Evolutionary conservation across 2,888 invertebrate species (phyloP).

Genomic region (Endomychus coccineus): DNA sequence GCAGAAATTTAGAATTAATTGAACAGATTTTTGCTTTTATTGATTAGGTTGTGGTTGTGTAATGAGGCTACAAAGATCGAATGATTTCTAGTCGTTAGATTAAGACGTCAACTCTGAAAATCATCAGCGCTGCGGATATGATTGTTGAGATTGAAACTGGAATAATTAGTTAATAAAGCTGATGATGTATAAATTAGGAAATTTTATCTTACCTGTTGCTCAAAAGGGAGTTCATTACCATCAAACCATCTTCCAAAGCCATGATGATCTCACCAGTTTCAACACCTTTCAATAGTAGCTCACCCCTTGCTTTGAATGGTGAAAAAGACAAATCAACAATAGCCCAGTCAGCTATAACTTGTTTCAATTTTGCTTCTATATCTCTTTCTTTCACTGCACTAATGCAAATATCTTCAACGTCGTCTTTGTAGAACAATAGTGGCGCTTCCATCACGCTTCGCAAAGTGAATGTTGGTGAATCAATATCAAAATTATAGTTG

Average conservation of each 20-base stretch:
- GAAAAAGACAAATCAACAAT: slow-evolving; percentile 63
- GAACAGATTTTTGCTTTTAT: too few species aligned
- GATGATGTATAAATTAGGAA: too few species aligned
- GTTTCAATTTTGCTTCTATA: slow-evolving; percentile 80
- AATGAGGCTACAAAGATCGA: too few species aligned
- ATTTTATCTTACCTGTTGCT: slow-evolving; percentile 86
- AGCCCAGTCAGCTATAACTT: slow-evolving; percentile 75
- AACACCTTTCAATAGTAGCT: slow-evolving; percentile 66
- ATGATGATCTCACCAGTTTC: slow-evolving; percentile 73
- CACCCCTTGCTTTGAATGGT: slow-evolving; percentile 73
- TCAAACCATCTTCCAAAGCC: slow-evolving; percentile 74
- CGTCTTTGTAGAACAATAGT: slow-evolving; percentile 72
- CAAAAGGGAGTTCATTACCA: slow-evolving; percentile 76
- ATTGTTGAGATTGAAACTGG: too few species aligned
- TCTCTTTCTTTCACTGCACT: slow-evolving; percentile 86
- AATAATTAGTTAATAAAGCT: too few species aligned
- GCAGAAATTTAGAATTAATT: too few species aligned
- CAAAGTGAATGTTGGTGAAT: slow-evolving; percentile 71
- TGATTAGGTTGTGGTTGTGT: too few species aligned
- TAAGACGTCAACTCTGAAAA: too few species aligned
- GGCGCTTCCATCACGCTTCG: slow-evolving; percentile 81
- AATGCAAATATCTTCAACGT: slow-evolving; percentile 87
- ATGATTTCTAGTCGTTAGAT: too few species aligned
- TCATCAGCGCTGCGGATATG: too few species aligned
- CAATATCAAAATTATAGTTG: slow-evolving; percentile 65